A percentile compares a stretch with the other conserved stretches of the same genome.
Evolutionary conservation across 2,113 vertebrate species (phyloP).

Genomic region (Urocolius indicus): DNA sequence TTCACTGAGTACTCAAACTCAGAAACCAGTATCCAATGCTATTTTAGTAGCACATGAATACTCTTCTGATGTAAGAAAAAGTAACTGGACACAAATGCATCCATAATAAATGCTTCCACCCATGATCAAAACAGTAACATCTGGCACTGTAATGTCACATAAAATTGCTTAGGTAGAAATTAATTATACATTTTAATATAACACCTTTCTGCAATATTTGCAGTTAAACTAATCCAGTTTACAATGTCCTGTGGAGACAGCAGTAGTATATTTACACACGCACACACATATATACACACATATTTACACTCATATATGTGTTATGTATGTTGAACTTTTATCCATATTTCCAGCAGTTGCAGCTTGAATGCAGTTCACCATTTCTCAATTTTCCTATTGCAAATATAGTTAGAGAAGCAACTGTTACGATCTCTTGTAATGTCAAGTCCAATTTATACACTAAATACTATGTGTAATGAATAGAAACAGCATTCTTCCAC

Average conservation of each 20-base stretch:
- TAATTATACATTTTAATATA: neutral
- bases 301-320: fast-evolving
- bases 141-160: neutral
- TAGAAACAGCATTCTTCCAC: neutral
- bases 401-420: neutral
- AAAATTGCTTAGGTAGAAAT: neutral
- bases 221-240: neutral
- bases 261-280: neutral
- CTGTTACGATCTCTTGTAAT: neutral
- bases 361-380: neutral
- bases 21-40: neutral
- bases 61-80: neutral
- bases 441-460: neutral
- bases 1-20: neutral
- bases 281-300: fast-evolving
- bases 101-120: neutral
- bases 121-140: neutral
- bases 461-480: conserved; percentile 18
- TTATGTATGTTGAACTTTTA: neutral
- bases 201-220: neutral
- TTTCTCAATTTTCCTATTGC: neutral
- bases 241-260: neutral
- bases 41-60: neutral
- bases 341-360: neutral
- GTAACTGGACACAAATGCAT: neutral